phyloP scores from a whole-genome alignment of 2,113 vertebrate species.

The Grantiella picta region DNA sequence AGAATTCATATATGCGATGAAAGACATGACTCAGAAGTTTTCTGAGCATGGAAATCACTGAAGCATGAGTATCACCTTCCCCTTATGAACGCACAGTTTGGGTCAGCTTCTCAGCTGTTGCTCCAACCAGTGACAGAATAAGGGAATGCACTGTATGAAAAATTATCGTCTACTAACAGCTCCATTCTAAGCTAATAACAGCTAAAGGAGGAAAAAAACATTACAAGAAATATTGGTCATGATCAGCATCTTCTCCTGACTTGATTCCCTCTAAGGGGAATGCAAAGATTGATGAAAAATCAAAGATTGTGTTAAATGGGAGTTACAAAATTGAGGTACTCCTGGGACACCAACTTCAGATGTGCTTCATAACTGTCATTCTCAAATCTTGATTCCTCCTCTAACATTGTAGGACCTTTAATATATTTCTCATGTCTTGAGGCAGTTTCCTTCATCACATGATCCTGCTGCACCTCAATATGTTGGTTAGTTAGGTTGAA shows the following conservation, averaged over 20 bases:
- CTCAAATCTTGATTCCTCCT: not conserved
- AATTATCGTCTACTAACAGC: not conserved
- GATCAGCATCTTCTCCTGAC: not conserved
- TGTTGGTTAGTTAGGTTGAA: not conserved
- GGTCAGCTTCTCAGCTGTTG: not conserved
- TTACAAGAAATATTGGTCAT: not conserved
- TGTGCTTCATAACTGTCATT: fast-evolving
- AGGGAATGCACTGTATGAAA: not conserved
- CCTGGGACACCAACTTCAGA: not conserved
- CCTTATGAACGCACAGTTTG: not conserved
- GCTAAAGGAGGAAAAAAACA: not conserved
- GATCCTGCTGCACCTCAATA: not conserved
- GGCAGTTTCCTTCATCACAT: not conserved
- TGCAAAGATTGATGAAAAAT: not conserved
- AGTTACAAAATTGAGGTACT: not conserved
- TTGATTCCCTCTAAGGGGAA: not conserved
- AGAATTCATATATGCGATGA: not conserved
- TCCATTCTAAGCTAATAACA: not conserved
- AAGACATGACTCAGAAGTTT: not conserved
- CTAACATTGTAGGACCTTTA: not conserved
- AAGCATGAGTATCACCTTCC: not conserved
- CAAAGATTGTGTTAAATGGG: not conserved
- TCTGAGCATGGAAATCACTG: not conserved
- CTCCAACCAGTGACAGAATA: not conserved
- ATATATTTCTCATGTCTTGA: not conserved